A percentile compares a stretch with the other conserved stretches of the same genome.
These are phyloP conservation scores for Rhinopomastus cyanomelas DNA, from an alignment of 2,113 vertebrate species.

Conservation along the genomic window DNA sequence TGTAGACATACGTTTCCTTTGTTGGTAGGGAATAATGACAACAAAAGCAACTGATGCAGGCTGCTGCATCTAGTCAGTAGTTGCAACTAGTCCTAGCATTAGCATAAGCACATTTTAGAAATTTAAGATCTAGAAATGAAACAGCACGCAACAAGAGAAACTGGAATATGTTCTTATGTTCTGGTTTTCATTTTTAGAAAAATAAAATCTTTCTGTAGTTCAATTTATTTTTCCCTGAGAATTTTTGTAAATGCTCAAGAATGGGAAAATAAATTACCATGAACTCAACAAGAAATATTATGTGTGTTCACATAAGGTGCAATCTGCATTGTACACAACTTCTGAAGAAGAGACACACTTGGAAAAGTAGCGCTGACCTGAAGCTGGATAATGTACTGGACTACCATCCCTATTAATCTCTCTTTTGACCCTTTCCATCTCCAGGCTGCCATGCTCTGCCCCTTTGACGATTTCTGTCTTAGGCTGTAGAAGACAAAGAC, in stretches of 20 bases:
- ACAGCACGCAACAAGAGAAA: background rate
- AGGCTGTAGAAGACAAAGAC: fast-evolving
- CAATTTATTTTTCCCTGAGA: background rate
- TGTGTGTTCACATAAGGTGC: background rate
- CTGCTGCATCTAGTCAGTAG: background rate
- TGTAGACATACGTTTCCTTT: background rate
- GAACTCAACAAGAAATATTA: background rate
- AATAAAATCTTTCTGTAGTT: background rate
- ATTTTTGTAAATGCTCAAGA: background rate
- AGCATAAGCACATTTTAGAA: background rate
- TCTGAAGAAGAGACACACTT: background rate
- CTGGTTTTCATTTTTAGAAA: background rate
- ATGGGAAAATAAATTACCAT: background rate
- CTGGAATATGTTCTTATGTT: background rate
- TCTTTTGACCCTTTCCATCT: background rate
- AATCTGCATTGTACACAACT: background rate
- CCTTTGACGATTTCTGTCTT: background rate
- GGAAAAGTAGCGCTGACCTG: fast-evolving
- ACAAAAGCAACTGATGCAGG: background rate
- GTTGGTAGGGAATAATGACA: background rate
- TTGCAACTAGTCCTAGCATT: background rate
- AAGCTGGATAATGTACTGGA: background rate
- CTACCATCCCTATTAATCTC: background rate
- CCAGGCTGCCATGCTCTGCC: background rate
- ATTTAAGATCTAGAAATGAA: background rate